phyloP scores from a whole-genome alignment of 2,113 vertebrate species.

The Malurus melanocephalus region DNA sequence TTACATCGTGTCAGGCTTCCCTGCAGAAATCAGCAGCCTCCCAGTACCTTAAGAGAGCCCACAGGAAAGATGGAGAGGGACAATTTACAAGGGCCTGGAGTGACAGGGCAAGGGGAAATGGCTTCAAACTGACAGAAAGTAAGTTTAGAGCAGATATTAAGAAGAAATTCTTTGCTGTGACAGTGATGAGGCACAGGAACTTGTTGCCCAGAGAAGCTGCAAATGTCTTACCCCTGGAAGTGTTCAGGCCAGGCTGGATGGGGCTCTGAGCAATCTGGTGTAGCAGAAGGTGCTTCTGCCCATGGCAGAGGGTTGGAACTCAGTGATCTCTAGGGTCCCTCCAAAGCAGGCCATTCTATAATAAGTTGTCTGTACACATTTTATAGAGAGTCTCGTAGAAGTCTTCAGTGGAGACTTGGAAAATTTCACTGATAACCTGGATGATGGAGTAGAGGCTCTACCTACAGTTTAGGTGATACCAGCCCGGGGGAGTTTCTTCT shows the following conservation, averaged over 20 bases:
- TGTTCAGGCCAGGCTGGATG: not conserved
- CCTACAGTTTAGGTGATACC: not conserved
- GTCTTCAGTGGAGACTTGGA: not conserved
- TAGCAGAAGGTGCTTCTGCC: too few species aligned
- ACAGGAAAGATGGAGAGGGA: not conserved
- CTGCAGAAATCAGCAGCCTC: not conserved
- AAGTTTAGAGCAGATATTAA: not conserved
- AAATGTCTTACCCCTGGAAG: not conserved
- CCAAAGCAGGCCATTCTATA: too few species aligned
- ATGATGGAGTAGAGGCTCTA: not conserved
- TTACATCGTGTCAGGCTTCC: fast-evolving
- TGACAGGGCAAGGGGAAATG: not conserved
- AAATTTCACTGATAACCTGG: not conserved
- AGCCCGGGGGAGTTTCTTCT: not conserved
- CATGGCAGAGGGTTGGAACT: too few species aligned
- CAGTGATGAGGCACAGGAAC: too few species aligned
- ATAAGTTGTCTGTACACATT: not conserved
- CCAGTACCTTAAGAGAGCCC: not conserved
- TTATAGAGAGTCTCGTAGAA: not conserved
- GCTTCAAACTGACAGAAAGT: not conserved
- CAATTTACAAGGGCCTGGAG: not conserved
- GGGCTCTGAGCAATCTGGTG: fast-evolving
- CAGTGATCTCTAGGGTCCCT: not conserved
- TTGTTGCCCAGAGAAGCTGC: not conserved
- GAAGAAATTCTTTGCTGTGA: fast-evolving